Base-by-base conservation (phyloP, 2,113 vertebrate species). In the Genyomyrus donnyi region DNA sequence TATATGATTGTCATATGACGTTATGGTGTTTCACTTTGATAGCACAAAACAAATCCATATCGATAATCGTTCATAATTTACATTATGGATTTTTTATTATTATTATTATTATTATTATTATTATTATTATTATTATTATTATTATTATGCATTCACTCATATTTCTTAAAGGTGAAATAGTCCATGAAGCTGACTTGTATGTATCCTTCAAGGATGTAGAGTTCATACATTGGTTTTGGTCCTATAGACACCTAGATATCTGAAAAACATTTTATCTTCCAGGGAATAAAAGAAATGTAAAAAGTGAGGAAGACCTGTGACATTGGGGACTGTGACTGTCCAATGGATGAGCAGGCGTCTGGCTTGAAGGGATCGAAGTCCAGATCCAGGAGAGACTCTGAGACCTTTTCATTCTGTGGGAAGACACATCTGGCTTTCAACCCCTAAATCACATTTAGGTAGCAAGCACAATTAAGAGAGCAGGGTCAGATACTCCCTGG, bases 331-430 rank as follows among this genome's bases (percentile, higher is more conserved):
- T 85, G 89, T 4, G 89, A 56, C 42, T 96, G 95, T 35, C 92
- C 93, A 88, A 94, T 93, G 88, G 94, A 94, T 9, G 92, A 90
- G 66, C 95, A 87, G 85, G 93, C 93, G 89, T 98, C 98, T 19
- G 98, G 97, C 88, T 98, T 98, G 94, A 99, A 99, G 88, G 97
- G 97, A 93, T 99, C 98, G 0, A 99, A 99, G 94, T 99, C 98
- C 92, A 99, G 87, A 94, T 99, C 98, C 85, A 99, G 94, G 56
- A 99, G 95, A 86, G 98, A 98, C 90, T 99, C 98, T 85, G 96
- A 97, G 0, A 95, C 94, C 62, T 93, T 92, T 46, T 96, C 96
- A 3, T 95, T 96, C 89, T 89, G 89, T 24, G 8, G 48, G 31
- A 3, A 70, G 62, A 70, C n/a, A 70, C 27, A 70, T 31, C 62